Base-by-base conservation (phyloP, 2,113 vertebrate genomes). In the Vidua macroura region DNA sequence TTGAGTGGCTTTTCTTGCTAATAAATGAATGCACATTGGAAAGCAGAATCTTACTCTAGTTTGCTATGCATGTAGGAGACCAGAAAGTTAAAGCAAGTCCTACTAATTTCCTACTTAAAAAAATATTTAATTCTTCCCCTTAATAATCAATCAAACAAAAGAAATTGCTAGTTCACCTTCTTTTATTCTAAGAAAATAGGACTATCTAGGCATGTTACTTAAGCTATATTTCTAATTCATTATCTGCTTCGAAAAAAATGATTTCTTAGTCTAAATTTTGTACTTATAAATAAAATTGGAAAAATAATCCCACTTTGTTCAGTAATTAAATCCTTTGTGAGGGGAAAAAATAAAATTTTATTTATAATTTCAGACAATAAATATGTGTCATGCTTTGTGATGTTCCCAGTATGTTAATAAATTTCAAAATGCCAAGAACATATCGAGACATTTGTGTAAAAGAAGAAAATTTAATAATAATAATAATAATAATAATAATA, bases 221-320 rank as follows among this genome's bases (percentile, higher is more conserved):
- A 52, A 67, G 2, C 23, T 75, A 4, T 33, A 18, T 14, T 67
- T 76, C 16, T 21, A 67, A 25, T 48, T 88, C 27, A 49, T 30
- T 1, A 67, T 63, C 25, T 33, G 4, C 25, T n/a, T 77, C 12
- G 21, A 51, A 72, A 70, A 56, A 58, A 41, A 31, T 0, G 0
- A 13, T 58, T 69, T 48, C 11, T 80, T 67, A 19, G 27, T 7
- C 14, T 84, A 35, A 74, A 75, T 48, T 74, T 31, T 63, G 4
- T 37, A 33, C 43, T 64, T 59, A 23, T n/a, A 73, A 58, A 58
- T 73, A 77, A 58, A 69, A 70, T n/a, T 20, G 6, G 7, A 53
- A 89, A 59, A 86, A 43, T 48, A 49, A 12, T 46, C 13, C 6
- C 6, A 33, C 20, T 52, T 44, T 69, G 3, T 60, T 92, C 37